Percentiles rank a stretch among this genome's conserved stretches.
phyloP scores from a whole-genome alignment of 2,888 invertebrate species.

The Suillia variegata region DNA sequence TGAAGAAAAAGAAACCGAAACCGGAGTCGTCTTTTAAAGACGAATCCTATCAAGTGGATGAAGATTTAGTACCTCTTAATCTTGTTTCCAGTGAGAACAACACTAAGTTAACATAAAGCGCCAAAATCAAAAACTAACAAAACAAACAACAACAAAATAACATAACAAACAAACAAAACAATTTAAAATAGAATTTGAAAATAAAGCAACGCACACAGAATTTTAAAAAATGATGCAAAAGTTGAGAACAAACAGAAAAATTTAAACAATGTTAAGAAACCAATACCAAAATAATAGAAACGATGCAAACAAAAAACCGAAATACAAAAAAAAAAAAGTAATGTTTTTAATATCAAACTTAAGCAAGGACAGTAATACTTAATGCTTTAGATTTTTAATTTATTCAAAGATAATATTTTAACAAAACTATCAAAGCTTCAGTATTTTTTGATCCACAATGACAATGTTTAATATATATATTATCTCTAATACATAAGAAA shows the following conservation, averaged over 20 bases:
- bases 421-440: constrained; percentile 39
- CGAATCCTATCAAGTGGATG: constrained; percentile 37
- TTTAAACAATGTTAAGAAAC: constrained; percentile 36
- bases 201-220: constrained; percentile 19
- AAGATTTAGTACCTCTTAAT: constrained; percentile 47
- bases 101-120: constrained; percentile 49
- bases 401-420: constrained; percentile 23
- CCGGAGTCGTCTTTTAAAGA: constrained; percentile 39
- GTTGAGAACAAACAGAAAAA: too few relatives aligned
- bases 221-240: too few relatives aligned
- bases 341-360: constrained; percentile 27
- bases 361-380: constrained; percentile 51
- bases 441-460: constrained; percentile 49
- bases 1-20: constrained; percentile 41
- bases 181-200: constrained; percentile 18
- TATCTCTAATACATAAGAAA: constrained; percentile 16
- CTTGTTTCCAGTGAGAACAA: constrained; percentile 52
- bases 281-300: constrained; percentile 47
- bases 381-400: constrained; percentile 41
- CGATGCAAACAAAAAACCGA: too few relatives aligned
- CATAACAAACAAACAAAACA: too few relatives aligned
- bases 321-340: too few relatives aligned
- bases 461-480: constrained; percentile 32
- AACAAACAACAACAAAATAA: constrained; percentile 16
- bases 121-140: constrained; percentile 39